A percentile compares a stretch with the other conserved stretches of the same genome.
These are phyloP conservation scores for Sebastes itinus DNA, from an alignment of 2,797 vertebrate species.

Conservation along the genomic window DNA sequence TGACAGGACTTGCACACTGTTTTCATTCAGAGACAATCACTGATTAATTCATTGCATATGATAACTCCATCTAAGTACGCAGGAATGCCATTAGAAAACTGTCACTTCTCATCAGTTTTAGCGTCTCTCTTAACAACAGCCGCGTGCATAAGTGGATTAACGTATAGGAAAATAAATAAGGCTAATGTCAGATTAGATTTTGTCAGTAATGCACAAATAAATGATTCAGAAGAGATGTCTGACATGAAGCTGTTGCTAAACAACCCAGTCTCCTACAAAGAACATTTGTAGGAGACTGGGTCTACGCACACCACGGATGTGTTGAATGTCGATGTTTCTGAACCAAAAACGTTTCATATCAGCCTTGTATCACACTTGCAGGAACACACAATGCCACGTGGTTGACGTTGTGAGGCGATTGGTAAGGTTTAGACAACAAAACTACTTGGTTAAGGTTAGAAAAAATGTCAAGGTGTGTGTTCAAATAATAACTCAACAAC, in stretches of 20 bases:
- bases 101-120: slow-evolving; percentile 9
- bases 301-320: too few relatives aligned
- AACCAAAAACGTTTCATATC: too few relatives aligned
- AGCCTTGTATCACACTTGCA: too few relatives aligned
- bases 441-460: too few relatives aligned
- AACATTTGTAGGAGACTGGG: not conserved
- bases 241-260: not conserved
- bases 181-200: not conserved
- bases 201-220: not conserved
- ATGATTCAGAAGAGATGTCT: not conserved
- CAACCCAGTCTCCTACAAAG: not conserved
- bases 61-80: slow-evolving; percentile 10
- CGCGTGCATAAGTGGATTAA: not conserved
- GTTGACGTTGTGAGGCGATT: too few relatives aligned
- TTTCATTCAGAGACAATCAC: slow-evolving; percentile 21
- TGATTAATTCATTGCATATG: slow-evolving; percentile 16
- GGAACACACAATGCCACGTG: too few relatives aligned
- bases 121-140: not conserved
- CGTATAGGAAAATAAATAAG: not conserved
- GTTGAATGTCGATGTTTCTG: too few relatives aligned
- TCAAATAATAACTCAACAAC: too few relatives aligned
- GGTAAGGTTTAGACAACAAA: too few relatives aligned
- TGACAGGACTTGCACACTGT: slow-evolving; percentile 30
- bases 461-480: fast-evolving
- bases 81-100: not conserved